These are phyloP conservation scores for Spheniscus humboldti DNA, from an alignment of 2,797 vertebrate species.

Conservation along the genomic window DNA sequence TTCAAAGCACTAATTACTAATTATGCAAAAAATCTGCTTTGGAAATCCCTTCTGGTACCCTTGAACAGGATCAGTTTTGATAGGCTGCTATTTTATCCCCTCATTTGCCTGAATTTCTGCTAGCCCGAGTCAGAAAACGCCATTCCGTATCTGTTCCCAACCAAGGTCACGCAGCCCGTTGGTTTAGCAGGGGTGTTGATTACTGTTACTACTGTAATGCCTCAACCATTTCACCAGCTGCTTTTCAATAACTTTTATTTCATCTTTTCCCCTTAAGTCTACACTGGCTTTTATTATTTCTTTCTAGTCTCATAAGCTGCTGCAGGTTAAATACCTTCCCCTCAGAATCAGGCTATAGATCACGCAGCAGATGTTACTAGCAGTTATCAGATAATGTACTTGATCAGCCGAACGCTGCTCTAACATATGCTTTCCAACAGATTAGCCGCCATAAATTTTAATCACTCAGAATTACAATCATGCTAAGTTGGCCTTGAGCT, in stretches of 20 bases:
- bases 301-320: background rate
- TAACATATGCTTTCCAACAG: background rate
- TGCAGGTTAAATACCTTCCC: background rate
- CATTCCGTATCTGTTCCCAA: background rate
- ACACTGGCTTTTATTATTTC: background rate
- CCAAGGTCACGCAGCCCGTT: background rate
- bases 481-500: background rate
- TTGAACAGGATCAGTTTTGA: background rate
- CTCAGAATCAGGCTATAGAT: background rate
- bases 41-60: background rate
- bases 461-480: background rate
- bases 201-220: background rate
- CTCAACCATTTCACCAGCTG: background rate
- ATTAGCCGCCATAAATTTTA: background rate
- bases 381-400: background rate
- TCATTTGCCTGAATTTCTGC: background rate
- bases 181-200: background rate
- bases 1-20: background rate
- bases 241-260: background rate
- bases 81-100: background rate
- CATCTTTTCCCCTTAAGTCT: background rate
- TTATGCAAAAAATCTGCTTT: background rate
- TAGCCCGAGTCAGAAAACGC: rapidly evolving
- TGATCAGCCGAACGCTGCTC: background rate
- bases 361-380: background rate